A percentile compares a stretch with the other conserved stretches of the same genome.
phyloP scores from a whole-genome alignment of 2,113 vertebrate species.

The Passer domesticus region DNA sequence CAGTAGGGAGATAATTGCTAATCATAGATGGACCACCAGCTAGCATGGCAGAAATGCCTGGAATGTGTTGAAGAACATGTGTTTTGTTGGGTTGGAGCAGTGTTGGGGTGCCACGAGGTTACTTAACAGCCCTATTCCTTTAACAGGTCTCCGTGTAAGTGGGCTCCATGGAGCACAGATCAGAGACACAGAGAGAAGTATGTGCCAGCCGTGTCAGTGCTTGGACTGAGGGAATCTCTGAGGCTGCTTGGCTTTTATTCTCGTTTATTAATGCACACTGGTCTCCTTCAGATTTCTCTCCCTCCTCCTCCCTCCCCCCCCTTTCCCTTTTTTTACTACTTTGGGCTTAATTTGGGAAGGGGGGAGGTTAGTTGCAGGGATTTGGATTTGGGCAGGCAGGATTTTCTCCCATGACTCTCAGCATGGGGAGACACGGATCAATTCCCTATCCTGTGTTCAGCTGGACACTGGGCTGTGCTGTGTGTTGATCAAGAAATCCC shows the following conservation, averaged over 20 bases:
- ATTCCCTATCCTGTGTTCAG: slow-evolving; percentile 79
- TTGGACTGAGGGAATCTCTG: slow-evolving; percentile 27
- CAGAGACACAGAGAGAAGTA: slow-evolving; percentile 73
- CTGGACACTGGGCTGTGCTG: slow-evolving; percentile 79
- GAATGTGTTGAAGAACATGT: neutral
- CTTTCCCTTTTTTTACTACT: neutral
- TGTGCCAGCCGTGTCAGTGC: slow-evolving; percentile 22
- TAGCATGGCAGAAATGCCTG: neutral
- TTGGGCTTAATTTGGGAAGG: slow-evolving; percentile 50
- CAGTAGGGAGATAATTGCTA: neutral
- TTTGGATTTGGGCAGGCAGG: slow-evolving; percentile 70
- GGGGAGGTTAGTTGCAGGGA: slow-evolving; percentile 61
- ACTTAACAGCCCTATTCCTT: slow-evolving; percentile 54
- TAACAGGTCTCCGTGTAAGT: slow-evolving; percentile 69
- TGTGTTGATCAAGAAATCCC: slow-evolving; percentile 75
- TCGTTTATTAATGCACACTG: neutral
- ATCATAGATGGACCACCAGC: neutral
- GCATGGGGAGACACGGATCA: slow-evolving; percentile 75
- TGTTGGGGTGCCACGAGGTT: slow-evolving; percentile 12
- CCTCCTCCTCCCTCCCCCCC: too few species aligned
- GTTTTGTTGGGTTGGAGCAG: neutral
- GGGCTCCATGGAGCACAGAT: slow-evolving; percentile 69
- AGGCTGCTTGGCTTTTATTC: slow-evolving; percentile 17
- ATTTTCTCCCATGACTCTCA: slow-evolving; percentile 76
- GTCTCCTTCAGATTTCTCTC: neutral